Evolutionary conservation across 2,888 invertebrate species (phyloP).

Genomic region (Philopedon plagiatum): DNA sequence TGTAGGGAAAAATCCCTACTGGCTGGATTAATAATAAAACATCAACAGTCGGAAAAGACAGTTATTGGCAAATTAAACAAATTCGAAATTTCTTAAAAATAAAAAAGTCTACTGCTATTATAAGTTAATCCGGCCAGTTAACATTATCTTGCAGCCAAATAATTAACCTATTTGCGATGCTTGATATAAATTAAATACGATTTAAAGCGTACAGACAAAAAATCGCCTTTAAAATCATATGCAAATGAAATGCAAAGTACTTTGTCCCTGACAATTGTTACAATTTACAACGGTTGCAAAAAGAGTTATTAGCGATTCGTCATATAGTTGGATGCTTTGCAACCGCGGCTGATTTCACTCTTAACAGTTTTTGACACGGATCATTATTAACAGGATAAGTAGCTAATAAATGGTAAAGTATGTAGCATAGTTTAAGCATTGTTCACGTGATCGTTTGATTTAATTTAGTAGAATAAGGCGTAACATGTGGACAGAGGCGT

Average conservation of each 20-base stretch:
- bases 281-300: constrained; percentile 43
- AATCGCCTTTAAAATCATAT: constrained; percentile 19
- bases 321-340: constrained; percentile 30
- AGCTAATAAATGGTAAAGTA: constrained; percentile 19
- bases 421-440: constrained; percentile 6
- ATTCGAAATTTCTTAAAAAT: no score
- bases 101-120: no score
- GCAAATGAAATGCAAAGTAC: constrained; percentile 41
- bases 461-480: no score
- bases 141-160: no score
- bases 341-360: constrained; percentile 15
- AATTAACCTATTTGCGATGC: no score
- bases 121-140: no score
- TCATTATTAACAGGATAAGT: constrained; percentile 30
- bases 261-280: constrained; percentile 47
- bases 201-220: no score
- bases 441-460: no score
- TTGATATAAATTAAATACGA: no score
- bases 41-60: neutral
- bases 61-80: no score
- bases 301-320: constrained; percentile 45
- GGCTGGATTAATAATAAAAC: neutral
- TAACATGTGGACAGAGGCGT: no score
- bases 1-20: no score
- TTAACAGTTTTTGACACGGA: constrained; percentile 35